Conservation (phyloP, 2,888 invertebrate species). For the Drosophila ustulata region DNA sequence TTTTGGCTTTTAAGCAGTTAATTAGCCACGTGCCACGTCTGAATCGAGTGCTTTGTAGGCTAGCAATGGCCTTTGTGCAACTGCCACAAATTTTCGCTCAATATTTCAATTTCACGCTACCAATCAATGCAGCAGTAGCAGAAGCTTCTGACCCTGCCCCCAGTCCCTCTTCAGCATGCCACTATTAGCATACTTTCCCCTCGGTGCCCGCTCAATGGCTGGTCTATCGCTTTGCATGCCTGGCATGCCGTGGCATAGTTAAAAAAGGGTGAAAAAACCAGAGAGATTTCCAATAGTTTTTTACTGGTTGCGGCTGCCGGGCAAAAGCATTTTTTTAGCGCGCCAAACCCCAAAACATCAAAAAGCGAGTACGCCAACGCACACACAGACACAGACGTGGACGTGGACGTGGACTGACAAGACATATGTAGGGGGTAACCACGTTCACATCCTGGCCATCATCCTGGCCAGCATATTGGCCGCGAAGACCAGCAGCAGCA, state of each 20-base stretch:
- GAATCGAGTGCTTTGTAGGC: constrained; percentile 22
- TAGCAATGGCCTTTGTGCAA: constrained; percentile 20
- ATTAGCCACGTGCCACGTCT: constrained; percentile 24
- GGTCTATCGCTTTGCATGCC: constrained; percentile 47
- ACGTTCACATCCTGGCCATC: constrained; percentile 65
- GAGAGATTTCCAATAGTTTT: constrained; percentile 74
- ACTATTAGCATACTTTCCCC: constrained; percentile 13
- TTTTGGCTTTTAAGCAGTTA: constrained; percentile 59
- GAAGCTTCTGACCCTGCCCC: constrained; percentile 19
- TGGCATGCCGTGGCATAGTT: constrained; percentile 52
- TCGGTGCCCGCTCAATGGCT: not conserved
- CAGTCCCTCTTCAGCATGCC: constrained; percentile 27
- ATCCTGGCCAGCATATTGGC: constrained; percentile 71
- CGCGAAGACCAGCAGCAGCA: constrained; percentile 53
- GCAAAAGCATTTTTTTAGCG: constrained; percentile 69
- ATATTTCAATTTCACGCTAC: constrained; percentile 74
- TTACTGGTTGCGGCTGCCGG: constrained; percentile 53
- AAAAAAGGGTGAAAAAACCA: constrained; percentile 19
- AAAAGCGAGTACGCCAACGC: constrained; percentile 67
- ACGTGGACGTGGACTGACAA: not conserved
- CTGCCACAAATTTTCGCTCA: constrained; percentile 64
- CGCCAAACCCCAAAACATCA: constrained; percentile 77
- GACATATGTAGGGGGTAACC: constrained; percentile 42
- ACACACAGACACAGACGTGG: constrained; percentile 11
- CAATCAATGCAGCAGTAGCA: constrained; percentile 68